Conservation (phyloP, 2,113 vertebrate species). For the Fulica atra region DNA sequence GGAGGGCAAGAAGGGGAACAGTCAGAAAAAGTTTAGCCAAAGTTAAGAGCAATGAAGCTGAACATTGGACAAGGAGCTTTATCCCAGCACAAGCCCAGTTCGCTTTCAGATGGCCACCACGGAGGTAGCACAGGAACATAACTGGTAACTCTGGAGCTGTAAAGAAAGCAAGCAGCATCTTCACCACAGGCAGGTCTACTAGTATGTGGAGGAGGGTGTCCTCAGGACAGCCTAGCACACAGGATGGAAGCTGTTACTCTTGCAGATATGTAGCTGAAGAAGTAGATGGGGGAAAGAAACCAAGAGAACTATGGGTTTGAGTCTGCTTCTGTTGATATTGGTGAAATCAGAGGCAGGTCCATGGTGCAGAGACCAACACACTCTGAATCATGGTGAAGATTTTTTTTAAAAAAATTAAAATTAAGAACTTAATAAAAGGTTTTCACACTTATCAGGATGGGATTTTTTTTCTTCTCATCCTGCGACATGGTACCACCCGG, state of each 20-base stretch:
- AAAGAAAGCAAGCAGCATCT: neutral
- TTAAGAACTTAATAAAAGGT: neutral
- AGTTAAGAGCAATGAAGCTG: neutral
- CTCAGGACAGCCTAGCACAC: neutral
- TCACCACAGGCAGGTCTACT: neutral
- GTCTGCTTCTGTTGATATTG: neutral
- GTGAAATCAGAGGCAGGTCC: neutral
- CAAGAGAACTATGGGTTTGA: neutral
- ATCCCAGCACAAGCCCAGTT: no score
- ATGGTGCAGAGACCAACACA: neutral
- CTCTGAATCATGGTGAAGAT: neutral
- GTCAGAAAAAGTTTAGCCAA: neutral
- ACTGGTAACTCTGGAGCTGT: neutral
- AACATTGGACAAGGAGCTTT: neutral
- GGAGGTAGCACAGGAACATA: neutral
- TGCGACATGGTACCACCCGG: rapidly evolving
- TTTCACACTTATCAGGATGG: neutral
- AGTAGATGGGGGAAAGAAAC: neutral
- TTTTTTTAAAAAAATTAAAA: neutral
- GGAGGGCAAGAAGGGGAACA: neutral
- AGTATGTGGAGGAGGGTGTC: neutral
- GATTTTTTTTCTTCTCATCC: neutral
- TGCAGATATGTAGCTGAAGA: neutral
- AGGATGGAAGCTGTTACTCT: neutral
- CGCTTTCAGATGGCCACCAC: neutral